Evolutionary conservation across 1,140 invertebrate genomes (phyloP), one percentile per base, ranked within the genome.

Genomic region (Argopecten irradians): DNA sequence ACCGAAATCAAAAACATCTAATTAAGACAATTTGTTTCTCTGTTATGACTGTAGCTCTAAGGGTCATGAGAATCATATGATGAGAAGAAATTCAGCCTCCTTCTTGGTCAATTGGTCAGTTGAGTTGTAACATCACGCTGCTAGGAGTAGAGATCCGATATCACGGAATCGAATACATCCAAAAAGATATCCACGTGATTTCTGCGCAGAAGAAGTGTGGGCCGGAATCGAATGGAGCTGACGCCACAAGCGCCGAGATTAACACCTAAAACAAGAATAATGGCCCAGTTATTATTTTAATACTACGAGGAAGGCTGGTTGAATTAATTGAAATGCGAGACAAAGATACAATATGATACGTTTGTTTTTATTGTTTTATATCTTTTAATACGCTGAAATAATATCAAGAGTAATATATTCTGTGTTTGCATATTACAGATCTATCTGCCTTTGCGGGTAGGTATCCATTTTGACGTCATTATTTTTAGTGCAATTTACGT

Each of bases 121-220:
- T 71, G 55, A 71, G 43, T 55, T 2, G 16, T 55, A 71, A 16
- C 22, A n/a, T 0, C n/a, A 71, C 8, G 5, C 0, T 22, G 7
- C 28, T 28, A 71, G 16, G 2, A n/a, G 3, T 71, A 5, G 7
- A 71, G n/a, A 5, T 71, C 55, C 5, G 55, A 8, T 71, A 71
- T 71, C 2, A 93, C 91, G 13, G 83, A 83, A 87, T 97, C 96
- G 71, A 99, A 97, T 83, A 96, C 96, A 90, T 99, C 98, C 84
- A 99, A 96, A 95, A 99, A 98, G 91, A 99, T 98, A 92, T 99
- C 97, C 0, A 98, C 98, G 95, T 99, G 99, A 89, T 98, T 96
- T 89, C 97, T 97, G 91, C 98, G 96, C 94, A 99, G 99, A 14
- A 98, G 97, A 7, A 99, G 96, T 82, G 98, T 97, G 41, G 99